A percentile compares a stretch with the other conserved stretches of the same genome.
Conservation (phyloP, 2,888 invertebrate genomes). For the Sinopyrophorus schimmeli region DNA sequence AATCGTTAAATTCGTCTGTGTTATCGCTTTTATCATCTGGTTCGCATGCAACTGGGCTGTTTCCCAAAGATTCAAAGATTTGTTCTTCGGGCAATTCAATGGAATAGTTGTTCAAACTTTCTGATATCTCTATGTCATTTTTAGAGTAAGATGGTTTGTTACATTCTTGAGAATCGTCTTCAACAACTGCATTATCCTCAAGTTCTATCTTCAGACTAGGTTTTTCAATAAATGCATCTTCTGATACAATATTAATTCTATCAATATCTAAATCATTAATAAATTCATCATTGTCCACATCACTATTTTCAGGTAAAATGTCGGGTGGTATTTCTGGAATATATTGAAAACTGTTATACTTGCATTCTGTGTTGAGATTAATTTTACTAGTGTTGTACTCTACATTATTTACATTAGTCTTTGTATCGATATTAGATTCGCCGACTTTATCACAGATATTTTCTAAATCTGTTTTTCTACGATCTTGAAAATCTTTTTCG, state of each 20-base stretch:
- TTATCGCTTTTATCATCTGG: not conserved
- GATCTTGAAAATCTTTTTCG: conserved; percentile 46
- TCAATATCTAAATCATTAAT: conserved; percentile 17
- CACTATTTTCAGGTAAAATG: conserved; percentile 7
- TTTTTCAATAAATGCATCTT: too few relatives aligned
- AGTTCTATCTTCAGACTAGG: too few relatives aligned
- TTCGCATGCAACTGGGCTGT: too few relatives aligned
- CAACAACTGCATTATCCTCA: too few relatives aligned
- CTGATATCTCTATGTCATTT: too few relatives aligned
- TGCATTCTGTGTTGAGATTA: conserved; percentile 5
- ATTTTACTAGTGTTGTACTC: conserved; percentile 3
- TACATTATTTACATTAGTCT: conserved; percentile 5
- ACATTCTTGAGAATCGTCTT: too few relatives aligned
- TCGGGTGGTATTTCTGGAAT: conserved; percentile 24
- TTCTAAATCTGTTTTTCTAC: conserved; percentile 36
- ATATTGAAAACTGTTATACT: conserved; percentile 22
- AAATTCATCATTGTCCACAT: conserved; percentile 13
- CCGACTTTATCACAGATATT: conserved; percentile 7
- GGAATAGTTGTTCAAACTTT: too few relatives aligned
- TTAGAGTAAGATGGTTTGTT: too few relatives aligned
- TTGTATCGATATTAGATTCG: conserved; percentile 8
- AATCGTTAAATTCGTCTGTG: conserved; percentile 8
- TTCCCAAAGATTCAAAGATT: too few relatives aligned
- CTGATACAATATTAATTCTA: too few relatives aligned
- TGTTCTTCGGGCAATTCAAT: too few relatives aligned